phyloP scores from a whole-genome alignment of 2,888 invertebrate species.

The Serripes groenlandicus region DNA sequence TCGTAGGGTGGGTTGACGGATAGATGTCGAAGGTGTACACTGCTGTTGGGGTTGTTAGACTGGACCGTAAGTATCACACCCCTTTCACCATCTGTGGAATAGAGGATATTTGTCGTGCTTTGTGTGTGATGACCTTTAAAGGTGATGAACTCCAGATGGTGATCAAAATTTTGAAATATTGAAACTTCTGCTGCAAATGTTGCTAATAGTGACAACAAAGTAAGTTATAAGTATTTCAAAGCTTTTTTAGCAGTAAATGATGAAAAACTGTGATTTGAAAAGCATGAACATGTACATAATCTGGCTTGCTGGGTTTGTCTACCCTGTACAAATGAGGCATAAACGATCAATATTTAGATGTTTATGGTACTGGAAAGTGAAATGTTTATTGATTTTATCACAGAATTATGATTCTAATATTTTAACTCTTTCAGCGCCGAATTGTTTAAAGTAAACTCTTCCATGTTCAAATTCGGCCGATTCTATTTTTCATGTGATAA shows the following conservation, averaged over 20 bases:
- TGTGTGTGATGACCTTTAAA: background rate
- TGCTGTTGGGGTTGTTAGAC: background rate
- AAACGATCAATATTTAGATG: too few species aligned
- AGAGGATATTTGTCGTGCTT: background rate
- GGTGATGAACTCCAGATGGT: background rate
- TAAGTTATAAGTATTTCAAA: background rate
- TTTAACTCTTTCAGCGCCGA: too few species aligned
- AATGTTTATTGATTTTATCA: too few species aligned
- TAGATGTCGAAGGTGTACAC: slow-evolving; percentile 3
- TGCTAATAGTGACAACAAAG: background rate
- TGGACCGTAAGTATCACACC: slow-evolving; percentile 4
- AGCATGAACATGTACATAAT: too few species aligned
- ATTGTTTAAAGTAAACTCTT: too few species aligned
- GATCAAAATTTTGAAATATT: too few species aligned
- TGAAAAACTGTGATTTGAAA: background rate
- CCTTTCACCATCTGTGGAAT: background rate
- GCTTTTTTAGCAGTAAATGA: background rate
- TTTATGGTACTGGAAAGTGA: too few species aligned
- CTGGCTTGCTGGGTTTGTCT: too few species aligned
- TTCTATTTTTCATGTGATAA: too few species aligned
- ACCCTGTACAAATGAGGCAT: too few species aligned
- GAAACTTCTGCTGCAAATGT: background rate
- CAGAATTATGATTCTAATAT: too few species aligned
- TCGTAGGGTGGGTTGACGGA: background rate
- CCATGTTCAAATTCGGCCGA: too few species aligned